Percentiles rank a stretch among this genome's conserved stretches.
Conservation (phyloP, 1,140 invertebrate species). For the Drosophila sp. region DNA sequence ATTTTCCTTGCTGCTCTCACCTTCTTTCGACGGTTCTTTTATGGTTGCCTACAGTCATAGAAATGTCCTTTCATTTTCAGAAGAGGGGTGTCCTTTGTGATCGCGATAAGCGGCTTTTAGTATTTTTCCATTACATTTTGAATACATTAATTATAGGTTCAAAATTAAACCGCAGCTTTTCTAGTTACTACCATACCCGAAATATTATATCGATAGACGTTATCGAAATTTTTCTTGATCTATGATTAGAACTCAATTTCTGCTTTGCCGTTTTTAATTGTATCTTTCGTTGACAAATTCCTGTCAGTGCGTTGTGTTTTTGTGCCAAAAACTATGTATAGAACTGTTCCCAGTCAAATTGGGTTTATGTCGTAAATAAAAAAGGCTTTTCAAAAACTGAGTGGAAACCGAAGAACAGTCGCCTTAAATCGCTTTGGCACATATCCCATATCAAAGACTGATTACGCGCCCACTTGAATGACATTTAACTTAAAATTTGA, state of each 20-base stretch:
- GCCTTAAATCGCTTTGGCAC: constrained; percentile 46
- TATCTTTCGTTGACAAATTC: neutral
- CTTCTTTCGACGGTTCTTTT: constrained; percentile 23
- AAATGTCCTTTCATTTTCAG: constrained; percentile 9
- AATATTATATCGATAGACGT: neutral
- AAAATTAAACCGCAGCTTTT: constrained; percentile 24
- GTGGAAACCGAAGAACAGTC: constrained; percentile 1
- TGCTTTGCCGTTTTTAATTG: neutral
- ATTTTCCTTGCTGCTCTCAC: constrained; percentile 37
- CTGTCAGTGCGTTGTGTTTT: neutral
- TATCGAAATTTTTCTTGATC: neutral
- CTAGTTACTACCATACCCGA: constrained; percentile 4
- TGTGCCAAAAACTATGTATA: constrained; percentile 10
- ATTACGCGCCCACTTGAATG: constrained; percentile 73
- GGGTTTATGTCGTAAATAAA: constrained; percentile 29
- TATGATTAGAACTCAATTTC: neutral
- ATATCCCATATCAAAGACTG: constrained; percentile 67
- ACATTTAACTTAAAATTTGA: constrained; percentile 80
- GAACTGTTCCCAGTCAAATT: neutral
- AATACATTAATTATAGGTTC: constrained; percentile 22
- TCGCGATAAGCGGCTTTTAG: constrained; percentile 39
- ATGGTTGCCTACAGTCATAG: constrained; percentile 37
- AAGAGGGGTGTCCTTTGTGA: constrained; percentile 21
- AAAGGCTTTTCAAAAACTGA: neutral
- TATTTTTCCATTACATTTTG: neutral